Evolutionary conservation across 2,113 vertebrate genomes (phyloP).

Genomic region (Sapajus apella): DNA sequence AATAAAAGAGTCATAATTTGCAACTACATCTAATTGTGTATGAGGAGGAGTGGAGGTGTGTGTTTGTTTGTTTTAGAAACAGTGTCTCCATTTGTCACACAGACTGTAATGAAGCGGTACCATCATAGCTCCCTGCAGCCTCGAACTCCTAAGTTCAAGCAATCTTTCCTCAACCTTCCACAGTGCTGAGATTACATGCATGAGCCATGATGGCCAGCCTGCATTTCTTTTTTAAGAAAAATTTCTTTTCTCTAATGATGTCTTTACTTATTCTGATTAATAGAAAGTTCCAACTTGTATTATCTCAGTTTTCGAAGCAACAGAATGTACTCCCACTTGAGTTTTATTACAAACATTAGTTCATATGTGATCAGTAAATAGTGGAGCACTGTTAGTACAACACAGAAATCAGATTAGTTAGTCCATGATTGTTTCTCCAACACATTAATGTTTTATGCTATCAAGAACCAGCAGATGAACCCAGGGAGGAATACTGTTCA

Average conservation of each 20-base stretch:
- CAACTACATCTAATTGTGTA: neutral
- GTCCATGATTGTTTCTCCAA: neutral
- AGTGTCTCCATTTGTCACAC: too few species aligned
- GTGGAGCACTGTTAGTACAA: neutral
- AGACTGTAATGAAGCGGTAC: too few species aligned
- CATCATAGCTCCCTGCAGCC: too few species aligned
- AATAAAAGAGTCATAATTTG: neutral
- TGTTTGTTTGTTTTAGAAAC: too few species aligned
- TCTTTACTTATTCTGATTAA: conserved; percentile 8
- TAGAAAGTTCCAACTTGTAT: neutral
- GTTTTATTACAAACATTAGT: neutral
- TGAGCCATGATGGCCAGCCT: too few species aligned
- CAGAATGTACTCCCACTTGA: neutral
- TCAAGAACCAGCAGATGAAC: neutral
- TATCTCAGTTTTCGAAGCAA: neutral
- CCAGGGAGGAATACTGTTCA: neutral
- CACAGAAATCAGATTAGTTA: neutral
- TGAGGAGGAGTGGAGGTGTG: too few species aligned
- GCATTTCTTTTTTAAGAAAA: too few species aligned
- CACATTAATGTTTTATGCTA: neutral
- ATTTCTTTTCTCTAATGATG: neutral
- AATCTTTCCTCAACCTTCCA: too few species aligned
- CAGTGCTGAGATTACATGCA: too few species aligned
- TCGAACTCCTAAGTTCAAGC: too few species aligned
- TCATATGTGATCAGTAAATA: neutral